Conservation (phyloP, 2,113 vertebrate genomes). For the Antechinus flavipes region DNA sequence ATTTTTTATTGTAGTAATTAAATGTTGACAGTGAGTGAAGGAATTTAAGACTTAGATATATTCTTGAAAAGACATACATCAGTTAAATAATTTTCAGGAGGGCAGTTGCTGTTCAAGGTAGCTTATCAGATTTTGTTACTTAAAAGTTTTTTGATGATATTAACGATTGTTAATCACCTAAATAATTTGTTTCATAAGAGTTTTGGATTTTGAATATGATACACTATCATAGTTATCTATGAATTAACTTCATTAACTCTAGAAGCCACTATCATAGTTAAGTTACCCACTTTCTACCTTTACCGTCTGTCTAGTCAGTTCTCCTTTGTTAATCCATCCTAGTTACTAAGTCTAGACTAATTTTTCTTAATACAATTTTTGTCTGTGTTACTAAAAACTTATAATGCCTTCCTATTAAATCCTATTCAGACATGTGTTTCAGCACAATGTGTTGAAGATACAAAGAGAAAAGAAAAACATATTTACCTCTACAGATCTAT, state of each 20-base stretch:
- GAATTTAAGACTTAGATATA: constrained; percentile 23
- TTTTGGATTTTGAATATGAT: neutral
- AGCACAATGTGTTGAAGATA: neutral
- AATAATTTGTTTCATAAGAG: neutral
- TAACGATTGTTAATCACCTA: neutral
- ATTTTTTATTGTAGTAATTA: constrained; percentile 16
- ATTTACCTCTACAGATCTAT: neutral
- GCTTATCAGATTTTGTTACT: neutral
- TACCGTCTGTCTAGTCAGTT: neutral
- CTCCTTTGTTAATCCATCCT: neutral
- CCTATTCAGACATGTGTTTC: neutral
- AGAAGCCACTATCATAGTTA: neutral
- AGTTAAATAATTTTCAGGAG: constrained; percentile 45
- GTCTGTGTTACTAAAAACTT: neutral
- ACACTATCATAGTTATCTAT: neutral
- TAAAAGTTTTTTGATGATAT: neutral
- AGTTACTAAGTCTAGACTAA: neutral
- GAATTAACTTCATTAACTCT: too few relatives aligned
- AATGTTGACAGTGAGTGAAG: constrained; percentile 16
- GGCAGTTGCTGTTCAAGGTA: neutral
- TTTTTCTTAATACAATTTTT: neutral
- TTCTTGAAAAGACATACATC: constrained; percentile 18
- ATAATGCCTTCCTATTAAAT: neutral
- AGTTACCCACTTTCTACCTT: neutral
- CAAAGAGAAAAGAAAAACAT: neutral